These are phyloP conservation scores for Lysandra coridon DNA, from an alignment of 2,888 invertebrate genomes.

Conservation along the genomic window DNA sequence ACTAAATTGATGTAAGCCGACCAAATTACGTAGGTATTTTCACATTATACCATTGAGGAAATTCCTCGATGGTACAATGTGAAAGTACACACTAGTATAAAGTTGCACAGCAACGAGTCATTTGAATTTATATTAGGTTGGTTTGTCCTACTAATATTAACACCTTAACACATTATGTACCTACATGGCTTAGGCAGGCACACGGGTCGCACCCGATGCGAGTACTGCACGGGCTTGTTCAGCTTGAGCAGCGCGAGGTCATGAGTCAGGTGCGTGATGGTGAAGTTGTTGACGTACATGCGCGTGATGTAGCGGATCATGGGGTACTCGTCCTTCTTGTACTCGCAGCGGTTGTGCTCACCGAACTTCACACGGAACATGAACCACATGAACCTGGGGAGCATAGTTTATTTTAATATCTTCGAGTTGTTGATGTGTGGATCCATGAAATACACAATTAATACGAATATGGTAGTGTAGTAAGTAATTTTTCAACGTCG, in stretches of 20 bases:
- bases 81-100: too few relatives aligned
- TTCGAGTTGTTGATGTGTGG: too few relatives aligned
- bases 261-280: constrained; percentile 89
- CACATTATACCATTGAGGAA: too few relatives aligned
- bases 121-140: too few relatives aligned
- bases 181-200: constrained; percentile 84
- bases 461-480: too few relatives aligned
- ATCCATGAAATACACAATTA: too few relatives aligned
- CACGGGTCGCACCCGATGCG: constrained; percentile 88
- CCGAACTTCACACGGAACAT: constrained; percentile 93
- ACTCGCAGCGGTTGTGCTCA: constrained; percentile 90
- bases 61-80: too few relatives aligned
- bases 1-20: too few relatives aligned
- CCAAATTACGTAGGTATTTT: too few relatives aligned
- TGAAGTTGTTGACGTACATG: constrained; percentile 88
- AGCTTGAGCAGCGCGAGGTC: constrained; percentile 90
- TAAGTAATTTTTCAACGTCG: too few relatives aligned
- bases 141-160: not conserved
- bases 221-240: constrained; percentile 87
- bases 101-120: too few relatives aligned
- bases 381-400: constrained; percentile 91
- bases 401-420: too few relatives aligned
- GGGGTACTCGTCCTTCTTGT: constrained; percentile 76
- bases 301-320: constrained; percentile 87
- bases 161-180: not conserved